These are phyloP conservation scores for Leptopilina boulardi DNA, from an alignment of 1,140 invertebrate species.

Conservation along the genomic window DNA sequence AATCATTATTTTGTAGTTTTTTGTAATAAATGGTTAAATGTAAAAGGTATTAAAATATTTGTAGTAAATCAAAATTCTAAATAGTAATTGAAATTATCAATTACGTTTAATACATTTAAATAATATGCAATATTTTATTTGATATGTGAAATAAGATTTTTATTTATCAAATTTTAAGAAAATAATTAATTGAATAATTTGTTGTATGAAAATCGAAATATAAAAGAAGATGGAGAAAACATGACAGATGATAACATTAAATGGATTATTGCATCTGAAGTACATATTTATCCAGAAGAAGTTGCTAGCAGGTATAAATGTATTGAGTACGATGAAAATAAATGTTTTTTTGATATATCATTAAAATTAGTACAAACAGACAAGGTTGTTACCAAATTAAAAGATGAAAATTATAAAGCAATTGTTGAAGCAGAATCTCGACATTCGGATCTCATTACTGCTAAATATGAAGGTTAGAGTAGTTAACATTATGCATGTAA, in stretches of 20 bases:
- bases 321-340: slow-evolving; percentile 52
- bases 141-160: too few species aligned
- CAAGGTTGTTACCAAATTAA: slow-evolving; percentile 67
- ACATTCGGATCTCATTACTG: slow-evolving; percentile 84
- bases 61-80: too few species aligned
- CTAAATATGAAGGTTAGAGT: slow-evolving; percentile 83
- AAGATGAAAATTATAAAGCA: slow-evolving; percentile 62
- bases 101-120: too few species aligned
- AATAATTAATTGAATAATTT: neutral
- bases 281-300: slow-evolving; percentile 53
- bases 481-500: slow-evolving; percentile 41
- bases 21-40: too few species aligned
- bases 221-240: slow-evolving; percentile 32
- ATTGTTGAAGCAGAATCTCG: slow-evolving; percentile 80
- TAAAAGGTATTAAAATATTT: too few species aligned
- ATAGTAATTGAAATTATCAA: too few species aligned
- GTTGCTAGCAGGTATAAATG: slow-evolving; percentile 41
- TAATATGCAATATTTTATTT: too few species aligned
- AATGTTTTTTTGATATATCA: slow-evolving; percentile 68
- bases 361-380: slow-evolving; percentile 75
- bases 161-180: neutral
- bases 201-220: neutral
- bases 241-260: slow-evolving; percentile 44
- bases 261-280: slow-evolving; percentile 64
- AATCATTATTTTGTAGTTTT: too few species aligned